A percentile compares a stretch with the other conserved stretches of the same genome.
These are phyloP conservation scores for Psix sp. DNA, from an alignment of 1,140 invertebrate species.

Conservation along the genomic window DNA sequence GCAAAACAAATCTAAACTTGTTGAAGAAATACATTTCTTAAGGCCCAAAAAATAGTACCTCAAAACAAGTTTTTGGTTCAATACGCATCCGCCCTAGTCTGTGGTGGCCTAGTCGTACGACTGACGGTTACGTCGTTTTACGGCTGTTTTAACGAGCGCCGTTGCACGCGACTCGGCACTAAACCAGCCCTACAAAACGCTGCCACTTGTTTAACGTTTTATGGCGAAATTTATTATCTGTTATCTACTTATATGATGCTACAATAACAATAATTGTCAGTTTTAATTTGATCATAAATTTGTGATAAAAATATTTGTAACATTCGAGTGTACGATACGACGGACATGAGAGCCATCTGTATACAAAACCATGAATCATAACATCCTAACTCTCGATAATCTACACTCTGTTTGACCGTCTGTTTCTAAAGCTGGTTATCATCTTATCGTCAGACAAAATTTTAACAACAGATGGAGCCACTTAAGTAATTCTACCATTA, in stretches of 20 bases:
- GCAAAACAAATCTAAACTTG: too few relatives aligned
- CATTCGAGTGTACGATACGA: conserved; percentile 50
- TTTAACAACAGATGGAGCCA: conserved; percentile 65
- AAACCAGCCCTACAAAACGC: conserved; percentile 76
- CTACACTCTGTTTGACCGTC: conserved; percentile 52
- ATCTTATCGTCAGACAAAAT: conserved; percentile 33
- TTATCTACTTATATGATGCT: conserved; percentile 76
- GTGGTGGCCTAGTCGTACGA: conserved; percentile 60
- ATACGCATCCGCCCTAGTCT: conserved; percentile 53
- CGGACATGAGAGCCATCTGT: conserved; percentile 66
- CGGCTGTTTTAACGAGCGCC: conserved; percentile 75
- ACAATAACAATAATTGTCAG: conserved; percentile 78
- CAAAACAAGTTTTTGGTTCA: conserved; percentile 59
- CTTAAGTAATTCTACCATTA: conserved; percentile 4
- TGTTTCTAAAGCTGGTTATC: conserved; percentile 24
- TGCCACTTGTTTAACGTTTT: conserved; percentile 76
- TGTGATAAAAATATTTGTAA: conserved; percentile 65
- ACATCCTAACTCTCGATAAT: conserved; percentile 28
- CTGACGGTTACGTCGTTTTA: conserved; percentile 74
- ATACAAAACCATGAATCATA: conserved; percentile 61
- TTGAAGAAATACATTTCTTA: too few relatives aligned
- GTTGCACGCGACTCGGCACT: conserved; percentile 77
- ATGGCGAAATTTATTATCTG: conserved; percentile 77
- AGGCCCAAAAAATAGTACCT: conserved; percentile 48
- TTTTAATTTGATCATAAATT: conserved; percentile 76